These are phyloP conservation scores for Galagoides demidoff DNA, from an alignment of 2,797 vertebrate genomes.

Conservation along the genomic window DNA sequence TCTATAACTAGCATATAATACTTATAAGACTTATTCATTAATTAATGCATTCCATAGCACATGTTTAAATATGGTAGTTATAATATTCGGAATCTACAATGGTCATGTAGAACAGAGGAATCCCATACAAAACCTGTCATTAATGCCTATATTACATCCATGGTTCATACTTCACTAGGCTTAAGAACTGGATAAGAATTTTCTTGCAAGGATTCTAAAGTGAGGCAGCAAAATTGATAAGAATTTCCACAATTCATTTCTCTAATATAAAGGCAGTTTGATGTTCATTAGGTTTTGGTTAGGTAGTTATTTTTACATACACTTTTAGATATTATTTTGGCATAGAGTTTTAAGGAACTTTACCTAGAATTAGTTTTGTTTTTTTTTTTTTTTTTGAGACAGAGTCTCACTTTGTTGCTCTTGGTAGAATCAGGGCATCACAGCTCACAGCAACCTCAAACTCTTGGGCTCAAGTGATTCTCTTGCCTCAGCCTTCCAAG, in stretches of 20 bases:
- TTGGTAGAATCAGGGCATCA: too few species aligned
- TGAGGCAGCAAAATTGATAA: neutral
- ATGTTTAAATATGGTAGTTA: neutral
- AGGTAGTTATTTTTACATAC: neutral
- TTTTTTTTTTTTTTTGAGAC: too few species aligned
- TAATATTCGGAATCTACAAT: neutral
- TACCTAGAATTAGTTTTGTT: neutral
- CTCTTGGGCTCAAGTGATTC: too few species aligned
- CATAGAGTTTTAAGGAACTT: neutral
- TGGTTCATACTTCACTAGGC: neutral
- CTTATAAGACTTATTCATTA: neutral
- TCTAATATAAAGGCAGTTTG: neutral
- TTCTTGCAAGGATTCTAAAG: slow-evolving; percentile 3
- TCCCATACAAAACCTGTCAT: neutral
- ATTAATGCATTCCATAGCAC: neutral
- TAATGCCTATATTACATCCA: neutral
- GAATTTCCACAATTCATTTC: neutral
- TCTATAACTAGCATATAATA: neutral
- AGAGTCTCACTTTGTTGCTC: too few species aligned
- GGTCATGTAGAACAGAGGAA: neutral
- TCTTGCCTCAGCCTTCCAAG: too few species aligned
- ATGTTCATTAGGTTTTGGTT: neutral
- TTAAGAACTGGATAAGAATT: neutral
- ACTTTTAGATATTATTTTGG: neutral
- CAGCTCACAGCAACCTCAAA: too few species aligned